These are phyloP conservation scores for Meghimatium bilineatum DNA, from an alignment of 2,888 invertebrate species.

Conservation along the genomic window DNA sequence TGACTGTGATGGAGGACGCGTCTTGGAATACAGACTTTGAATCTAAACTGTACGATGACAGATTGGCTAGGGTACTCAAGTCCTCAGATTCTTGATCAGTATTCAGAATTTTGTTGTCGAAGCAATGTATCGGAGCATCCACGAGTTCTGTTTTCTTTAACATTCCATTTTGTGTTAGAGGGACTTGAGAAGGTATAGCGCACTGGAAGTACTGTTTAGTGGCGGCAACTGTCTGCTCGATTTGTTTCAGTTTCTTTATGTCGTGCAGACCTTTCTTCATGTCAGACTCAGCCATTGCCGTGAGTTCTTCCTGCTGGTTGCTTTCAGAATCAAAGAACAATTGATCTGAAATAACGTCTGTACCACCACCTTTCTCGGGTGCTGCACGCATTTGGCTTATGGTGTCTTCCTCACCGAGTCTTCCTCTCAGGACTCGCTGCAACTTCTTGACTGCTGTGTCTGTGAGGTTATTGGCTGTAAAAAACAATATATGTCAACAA, in stretches of 20 bases:
- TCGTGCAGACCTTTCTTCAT: neutral
- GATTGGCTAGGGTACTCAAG: neutral
- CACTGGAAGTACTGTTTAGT: neutral
- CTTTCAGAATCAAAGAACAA: neutral
- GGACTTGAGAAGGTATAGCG: no score
- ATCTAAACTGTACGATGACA: neutral
- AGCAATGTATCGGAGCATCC: neutral
- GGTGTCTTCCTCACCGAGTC: neutral
- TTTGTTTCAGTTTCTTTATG: neutral
- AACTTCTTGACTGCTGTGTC: conserved; percentile 1
- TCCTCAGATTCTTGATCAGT: neutral
- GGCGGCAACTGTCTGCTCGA: neutral
- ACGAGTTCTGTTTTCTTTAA: neutral
- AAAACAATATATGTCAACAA: neutral
- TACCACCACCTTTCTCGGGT: neutral
- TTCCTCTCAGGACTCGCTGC: conserved; percentile 3
- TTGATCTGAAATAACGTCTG: neutral
- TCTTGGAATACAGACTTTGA: neutral
- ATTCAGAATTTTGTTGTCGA: neutral
- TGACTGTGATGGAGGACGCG: neutral
- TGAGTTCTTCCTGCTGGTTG: neutral
- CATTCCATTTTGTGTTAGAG: neutral
- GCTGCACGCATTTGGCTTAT: neutral
- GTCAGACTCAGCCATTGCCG: neutral
- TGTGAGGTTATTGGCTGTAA: conserved; percentile 36